Base-by-base conservation (phyloP, 1,140 invertebrate genomes). In the Drosophila nigromelanica region DNA sequence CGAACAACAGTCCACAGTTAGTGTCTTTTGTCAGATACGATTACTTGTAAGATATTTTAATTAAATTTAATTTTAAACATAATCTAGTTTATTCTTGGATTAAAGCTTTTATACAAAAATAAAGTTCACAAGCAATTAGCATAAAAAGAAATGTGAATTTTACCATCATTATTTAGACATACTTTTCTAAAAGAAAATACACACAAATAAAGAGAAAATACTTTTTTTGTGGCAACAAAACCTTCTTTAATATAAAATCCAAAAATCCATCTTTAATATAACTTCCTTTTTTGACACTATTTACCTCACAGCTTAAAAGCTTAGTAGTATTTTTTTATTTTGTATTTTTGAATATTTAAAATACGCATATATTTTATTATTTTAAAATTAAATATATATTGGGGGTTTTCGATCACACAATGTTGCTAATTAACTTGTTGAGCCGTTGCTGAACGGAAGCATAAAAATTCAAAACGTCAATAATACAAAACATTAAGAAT, bases 381-480 rank as follows among this genome's bases (percentile, higher is more conserved):
- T 50, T 64, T 8, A 18, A 33, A 12, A 15, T 58, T 11, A 6
- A 30, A 43, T 27, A 14, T 27, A 52, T 58, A 30, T 14, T 7
- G 2, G 24, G 24, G 2, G 39, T 33, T 35, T 48, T 51, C 64
- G 71, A 43, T 71, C 73, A 72, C 62, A 87, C 82, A 78, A 81
- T 67, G 52, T 40, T 67, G 78, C 55, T 78, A 78, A 86, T 86
- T 73, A 81, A 37, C n/a, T 27, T 48, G 72, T 56, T 51, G 33
- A 64, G 55, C 15, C 61, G 61, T n/a, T 33, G 21, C 10, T 4
- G 7, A 21, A 47, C 42, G 67, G 59, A 52, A 70, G 55, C 64
- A 42, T 39, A 15, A 27, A 60, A 52, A 58, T 51, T 35, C 37
- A 61, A 52, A 52, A n/a, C 4, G 4, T 37, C 21, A 39, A 61